Base-by-base conservation (phyloP, 2,888 invertebrate genomes). In the Coenonympha arcania region DNA sequence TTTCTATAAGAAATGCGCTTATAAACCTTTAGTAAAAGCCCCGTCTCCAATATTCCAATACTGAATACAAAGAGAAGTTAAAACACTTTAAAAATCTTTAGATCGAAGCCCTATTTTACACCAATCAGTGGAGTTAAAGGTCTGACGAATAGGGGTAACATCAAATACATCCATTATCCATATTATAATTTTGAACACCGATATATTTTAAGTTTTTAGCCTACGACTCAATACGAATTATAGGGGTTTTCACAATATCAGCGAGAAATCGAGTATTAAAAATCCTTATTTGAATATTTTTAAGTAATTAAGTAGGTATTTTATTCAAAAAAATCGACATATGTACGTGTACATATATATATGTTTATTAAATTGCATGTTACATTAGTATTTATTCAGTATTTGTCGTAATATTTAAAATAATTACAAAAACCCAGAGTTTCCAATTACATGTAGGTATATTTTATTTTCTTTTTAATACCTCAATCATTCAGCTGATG, bases 1-100 rank as follows among this genome's bases (percentile, higher is more conserved):
- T 24, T 43, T 51, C 56, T 56, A 58, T 50, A 53, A 49, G 49
- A 37, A 47, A 58, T 54, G 48, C 52, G 42, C 45, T 52, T 46
- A 48, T 54, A 56, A 56, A 56, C 33, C 46, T 49, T 50, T 52
- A 56, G 46, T 54, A 56, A 55, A 58, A 56, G 56, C 57, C 48
- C 50, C 26, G 36, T 47, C 37, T 19, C 22, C 16, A 41, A 41
- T 24, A 24, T 47, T 31, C 24, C 42, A 47, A 48, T 42, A 41
- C 28, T 33, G 26, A 33, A 41, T 50, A 56, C 44, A 42, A 40
- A 45, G 20, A 37, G 48, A 43, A 48, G 20, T 54, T 41, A 43
- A 44, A 45, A 47, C 46, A 46, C 47, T 33, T 43, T 50, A 50
- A 33, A 48, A 37, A 49, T 39, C 15, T 15, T 36, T 30, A 40